Evolutionary conservation across 2,797 vertebrate species (phyloP).

Genomic region (Hybognathus amarus): DNA sequence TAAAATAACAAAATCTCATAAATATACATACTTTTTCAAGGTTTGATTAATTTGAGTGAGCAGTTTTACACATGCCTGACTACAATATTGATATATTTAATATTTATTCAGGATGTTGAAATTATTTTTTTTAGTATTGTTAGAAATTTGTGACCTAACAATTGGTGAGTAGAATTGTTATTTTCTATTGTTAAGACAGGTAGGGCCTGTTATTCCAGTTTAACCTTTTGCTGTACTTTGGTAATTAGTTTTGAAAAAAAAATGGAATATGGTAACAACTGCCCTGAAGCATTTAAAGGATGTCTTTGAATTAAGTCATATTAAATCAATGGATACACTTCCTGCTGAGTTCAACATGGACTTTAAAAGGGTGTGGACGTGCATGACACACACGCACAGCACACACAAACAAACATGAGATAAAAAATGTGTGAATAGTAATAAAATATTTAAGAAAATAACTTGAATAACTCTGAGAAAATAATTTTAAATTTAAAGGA

Average conservation of each 20-base stretch:
- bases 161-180: background rate
- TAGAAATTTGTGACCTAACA: background rate
- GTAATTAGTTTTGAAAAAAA: constrained; percentile 24
- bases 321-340: constrained; percentile 84
- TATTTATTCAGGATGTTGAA: background rate
- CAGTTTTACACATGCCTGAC: background rate
- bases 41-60: background rate
- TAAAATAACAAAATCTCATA: background rate
- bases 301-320: constrained; percentile 84
- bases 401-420: constrained; percentile 2
- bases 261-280: constrained; percentile 54
- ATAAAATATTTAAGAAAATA: too few relatives aligned
- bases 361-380: constrained; percentile 68
- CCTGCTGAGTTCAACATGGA: constrained; percentile 80
- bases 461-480: too few relatives aligned
- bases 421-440: background rate
- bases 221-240: constrained; percentile 10
- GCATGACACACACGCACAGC: constrained; percentile 57
- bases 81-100: background rate
- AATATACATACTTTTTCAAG: background rate
- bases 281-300: constrained; percentile 74
- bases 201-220: background rate
- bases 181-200: background rate
- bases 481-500: background rate
- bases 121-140: background rate